Conservation (phyloP, 2,113 vertebrate genomes). For the Arenaria interpres region DNA sequence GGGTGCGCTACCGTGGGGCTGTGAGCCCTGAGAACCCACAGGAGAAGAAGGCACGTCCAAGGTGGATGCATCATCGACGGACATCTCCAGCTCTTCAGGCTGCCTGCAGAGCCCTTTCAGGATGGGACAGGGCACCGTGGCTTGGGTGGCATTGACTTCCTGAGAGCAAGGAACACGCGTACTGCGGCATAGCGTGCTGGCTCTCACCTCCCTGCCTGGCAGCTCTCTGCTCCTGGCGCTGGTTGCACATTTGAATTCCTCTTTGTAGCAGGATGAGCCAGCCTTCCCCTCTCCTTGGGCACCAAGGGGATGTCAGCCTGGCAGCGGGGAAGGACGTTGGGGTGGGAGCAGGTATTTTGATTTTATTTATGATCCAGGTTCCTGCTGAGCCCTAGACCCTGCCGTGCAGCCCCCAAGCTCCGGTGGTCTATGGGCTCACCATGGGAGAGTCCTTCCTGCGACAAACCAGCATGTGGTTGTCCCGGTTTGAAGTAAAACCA, state of each 20-base stretch:
- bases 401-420: not conserved
- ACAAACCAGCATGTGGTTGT: not conserved
- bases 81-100: not conserved
- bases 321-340: fast-evolving
- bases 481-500: too few relatives aligned
- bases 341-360: not conserved
- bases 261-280: not conserved
- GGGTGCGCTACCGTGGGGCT: fast-evolving
- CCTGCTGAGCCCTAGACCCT: fast-evolving
- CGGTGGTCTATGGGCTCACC: not conserved
- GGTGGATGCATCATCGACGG: not conserved
- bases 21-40: not conserved
- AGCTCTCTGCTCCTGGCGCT: not conserved
- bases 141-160: not conserved
- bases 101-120: not conserved
- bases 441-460: not conserved
- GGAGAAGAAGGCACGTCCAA: fast-evolving
- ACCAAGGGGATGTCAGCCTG: not conserved
- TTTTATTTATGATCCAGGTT: not conserved
- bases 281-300: fast-evolving
- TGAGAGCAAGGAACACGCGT: fast-evolving
- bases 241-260: not conserved
- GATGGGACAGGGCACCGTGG: not conserved
- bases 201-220: not conserved
- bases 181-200: fast-evolving